phyloP scores from a whole-genome alignment of 2,797 vertebrate species.

The Numenius phaeopus region DNA sequence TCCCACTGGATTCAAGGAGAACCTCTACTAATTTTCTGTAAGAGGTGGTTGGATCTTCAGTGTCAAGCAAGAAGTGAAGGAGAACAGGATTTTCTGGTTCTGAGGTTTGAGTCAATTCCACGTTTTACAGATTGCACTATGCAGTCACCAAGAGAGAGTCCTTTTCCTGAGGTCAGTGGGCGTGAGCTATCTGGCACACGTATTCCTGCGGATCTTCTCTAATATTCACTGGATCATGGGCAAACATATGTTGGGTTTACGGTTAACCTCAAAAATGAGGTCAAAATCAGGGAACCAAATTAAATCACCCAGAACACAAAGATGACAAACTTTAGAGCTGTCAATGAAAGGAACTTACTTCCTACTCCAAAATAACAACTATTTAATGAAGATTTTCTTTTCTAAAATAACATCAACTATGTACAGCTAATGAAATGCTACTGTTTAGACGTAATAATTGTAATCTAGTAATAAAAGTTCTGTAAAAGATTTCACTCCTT shows the following conservation, averaged over 20 bases:
- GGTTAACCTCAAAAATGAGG: background rate
- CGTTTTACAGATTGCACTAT: background rate
- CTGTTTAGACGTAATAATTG: background rate
- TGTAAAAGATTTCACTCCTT: background rate
- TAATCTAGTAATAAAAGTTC: background rate
- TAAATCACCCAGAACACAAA: background rate
- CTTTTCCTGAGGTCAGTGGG: background rate
- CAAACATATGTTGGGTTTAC: background rate
- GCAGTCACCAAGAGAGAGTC: background rate
- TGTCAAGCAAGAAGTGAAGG: background rate
- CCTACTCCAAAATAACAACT: background rate
- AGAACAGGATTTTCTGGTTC: slow-evolving; percentile 19
- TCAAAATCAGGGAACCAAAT: background rate
- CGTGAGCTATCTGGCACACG: background rate
- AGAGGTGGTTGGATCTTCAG: background rate
- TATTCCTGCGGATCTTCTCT: background rate
- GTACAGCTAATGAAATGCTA: background rate
- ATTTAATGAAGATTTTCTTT: background rate
- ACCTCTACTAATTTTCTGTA: background rate
- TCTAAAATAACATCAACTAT: background rate
- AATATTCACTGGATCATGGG: background rate
- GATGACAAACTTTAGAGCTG: background rate
- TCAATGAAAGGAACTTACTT: background rate
- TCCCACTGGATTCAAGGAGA: background rate
- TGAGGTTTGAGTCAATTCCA: background rate